Evolutionary conservation across 2,888 invertebrate genomes (phyloP).

Genomic region (Melitaea athalia): DNA sequence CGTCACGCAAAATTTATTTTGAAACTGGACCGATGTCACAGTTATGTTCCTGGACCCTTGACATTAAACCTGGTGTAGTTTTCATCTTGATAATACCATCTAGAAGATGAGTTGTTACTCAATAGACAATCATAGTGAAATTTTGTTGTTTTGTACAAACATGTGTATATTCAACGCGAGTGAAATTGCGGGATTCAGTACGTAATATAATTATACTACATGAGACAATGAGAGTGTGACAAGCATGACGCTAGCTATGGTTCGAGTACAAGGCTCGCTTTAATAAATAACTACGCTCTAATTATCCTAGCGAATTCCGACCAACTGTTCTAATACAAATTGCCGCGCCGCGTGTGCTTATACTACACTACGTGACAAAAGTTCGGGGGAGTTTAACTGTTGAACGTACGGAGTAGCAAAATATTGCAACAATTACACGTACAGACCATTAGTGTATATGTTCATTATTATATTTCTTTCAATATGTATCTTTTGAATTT

Average conservation of each 20-base stretch:
- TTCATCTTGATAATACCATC: no score
- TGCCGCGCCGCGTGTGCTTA: constrained; percentile 7
- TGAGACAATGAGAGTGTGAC: constrained; percentile 3
- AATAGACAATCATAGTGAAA: no score
- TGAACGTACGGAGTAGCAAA: neutral
- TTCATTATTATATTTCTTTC: no score
- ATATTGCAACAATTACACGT: neutral
- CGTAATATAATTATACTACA: neutral
- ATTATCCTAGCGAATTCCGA: constrained; percentile 33
- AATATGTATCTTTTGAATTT: no score
- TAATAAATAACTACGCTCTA: constrained; percentile 41
- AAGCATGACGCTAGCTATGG: constrained; percentile 1
- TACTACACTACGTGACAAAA: constrained; percentile 9
- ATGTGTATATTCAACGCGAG: no score
- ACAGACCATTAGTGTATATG: neutral
- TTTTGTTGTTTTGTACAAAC: no score
- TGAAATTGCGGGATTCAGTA: no score
- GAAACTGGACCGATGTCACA: no score
- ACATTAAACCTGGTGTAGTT: no score
- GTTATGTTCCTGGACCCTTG: no score
- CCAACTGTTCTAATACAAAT: constrained; percentile 32
- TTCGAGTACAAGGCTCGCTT: constrained; percentile 25
- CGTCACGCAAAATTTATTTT: no score
- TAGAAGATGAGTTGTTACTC: no score
- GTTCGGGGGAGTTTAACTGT: constrained; percentile 6